These are phyloP conservation scores for Porites australiensis DNA, from an alignment of 64 coral and sea anemone species.

Conservation along the genomic window DNA sequence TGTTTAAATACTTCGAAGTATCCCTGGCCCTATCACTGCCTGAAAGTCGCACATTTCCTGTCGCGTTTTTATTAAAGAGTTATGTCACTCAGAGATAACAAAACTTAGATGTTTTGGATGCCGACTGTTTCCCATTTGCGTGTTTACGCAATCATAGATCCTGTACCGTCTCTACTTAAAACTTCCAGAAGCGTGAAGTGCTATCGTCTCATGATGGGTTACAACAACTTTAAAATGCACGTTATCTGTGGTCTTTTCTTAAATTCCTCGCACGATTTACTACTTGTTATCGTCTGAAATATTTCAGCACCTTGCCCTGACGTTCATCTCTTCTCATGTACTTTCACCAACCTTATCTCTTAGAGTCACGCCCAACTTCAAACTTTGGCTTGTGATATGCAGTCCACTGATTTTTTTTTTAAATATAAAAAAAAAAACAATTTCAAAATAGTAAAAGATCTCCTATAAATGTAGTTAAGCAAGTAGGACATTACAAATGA, in stretches of 20 bases:
- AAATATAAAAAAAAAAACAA: too few relatives aligned
- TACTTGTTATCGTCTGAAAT: too few relatives aligned
- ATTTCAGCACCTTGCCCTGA: background rate
- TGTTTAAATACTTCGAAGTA: slow-evolving; percentile 15
- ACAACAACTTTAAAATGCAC: background rate
- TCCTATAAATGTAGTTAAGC: too few relatives aligned
- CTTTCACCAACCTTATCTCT: background rate
- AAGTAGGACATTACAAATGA: too few relatives aligned
- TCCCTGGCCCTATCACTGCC: too few relatives aligned
- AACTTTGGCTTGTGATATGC: too few relatives aligned
- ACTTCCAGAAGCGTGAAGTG: background rate
- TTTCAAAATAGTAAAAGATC: too few relatives aligned
- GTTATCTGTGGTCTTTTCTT: background rate
- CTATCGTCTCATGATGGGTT: background rate
- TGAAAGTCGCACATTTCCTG: background rate
- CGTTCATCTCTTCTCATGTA: background rate
- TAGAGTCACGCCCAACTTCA: too few relatives aligned
- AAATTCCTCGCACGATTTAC: background rate
- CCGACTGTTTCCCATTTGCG: slow-evolving; percentile 13
- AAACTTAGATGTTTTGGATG: slow-evolving; percentile 13
- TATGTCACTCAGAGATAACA: slow-evolving; percentile 26
- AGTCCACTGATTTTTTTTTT: too few relatives aligned
- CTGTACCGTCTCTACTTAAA: background rate
- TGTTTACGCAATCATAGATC: background rate
- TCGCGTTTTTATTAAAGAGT: background rate